Evolutionary conservation across 2,797 vertebrate genomes (phyloP), one percentile per base, ranked within the genome.

Genomic region (Ficedula albicollis): DNA sequence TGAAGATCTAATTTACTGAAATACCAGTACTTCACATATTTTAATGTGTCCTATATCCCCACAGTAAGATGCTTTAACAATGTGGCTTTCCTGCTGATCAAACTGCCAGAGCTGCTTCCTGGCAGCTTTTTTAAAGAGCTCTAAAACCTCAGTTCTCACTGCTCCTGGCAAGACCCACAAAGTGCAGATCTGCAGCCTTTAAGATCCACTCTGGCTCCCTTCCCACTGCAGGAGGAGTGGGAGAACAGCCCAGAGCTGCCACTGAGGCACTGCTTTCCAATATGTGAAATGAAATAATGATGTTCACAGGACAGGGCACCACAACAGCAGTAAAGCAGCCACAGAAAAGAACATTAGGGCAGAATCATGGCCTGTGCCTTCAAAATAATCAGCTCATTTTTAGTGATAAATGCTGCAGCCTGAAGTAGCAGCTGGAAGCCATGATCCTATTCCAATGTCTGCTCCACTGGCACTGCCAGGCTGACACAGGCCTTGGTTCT

Each of bases 331-430:
- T 21, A 18, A 86, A 94, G 62, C 90, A 92, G 79, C 32, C 73
- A 83, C 11, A 64, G 46, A 62, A 86, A 84, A 92, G 69, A 89
- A 70, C 78, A 69, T 68, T 15, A 85, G 69, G 39, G 20, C 78
- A 92, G 69, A 80, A 87, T 46, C 62, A 21, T 15, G 34, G 75
- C 70, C 80, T 58, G 30, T 34, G 59, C 90, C 78, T 92, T 90
- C 93, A 54, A 67, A 95, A 49, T 67, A 95, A 95, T 82, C 92
- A 94, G 85, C 81, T 95, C 95, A 93, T 75, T 59, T 75, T 62
- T 38, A 39, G 69, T 44, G 94, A 59, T 84, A 72, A 95, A 92
- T 3, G 48, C 55, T 55, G 85, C 88, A 73, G 92, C 67, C 93
- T 67, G 70, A 63, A 63, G 80, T 6, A 84, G 81, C 94, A 95